Evolutionary conservation across 2,113 vertebrate genomes (phyloP).

Genomic region (Ovis canadensis): DNA sequence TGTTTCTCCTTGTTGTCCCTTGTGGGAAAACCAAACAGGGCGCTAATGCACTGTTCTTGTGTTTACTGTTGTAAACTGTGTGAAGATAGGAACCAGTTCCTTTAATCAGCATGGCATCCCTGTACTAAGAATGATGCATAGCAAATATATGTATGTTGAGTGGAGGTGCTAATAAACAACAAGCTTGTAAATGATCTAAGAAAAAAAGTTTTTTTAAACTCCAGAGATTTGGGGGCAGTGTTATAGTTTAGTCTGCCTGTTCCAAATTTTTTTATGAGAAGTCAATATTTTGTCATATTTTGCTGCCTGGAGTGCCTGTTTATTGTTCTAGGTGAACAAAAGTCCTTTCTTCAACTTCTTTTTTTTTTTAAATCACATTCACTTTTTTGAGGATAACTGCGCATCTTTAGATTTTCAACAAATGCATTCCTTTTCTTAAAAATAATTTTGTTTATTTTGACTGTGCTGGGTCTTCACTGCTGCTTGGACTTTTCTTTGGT

Average conservation of each 20-base stretch:
- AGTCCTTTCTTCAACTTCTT: not conserved
- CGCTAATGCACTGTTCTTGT: not conserved
- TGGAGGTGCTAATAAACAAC: not conserved
- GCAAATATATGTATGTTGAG: not conserved
- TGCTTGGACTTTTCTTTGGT: not conserved
- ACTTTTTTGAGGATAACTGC: not conserved
- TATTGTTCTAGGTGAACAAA: conserved; percentile 17
- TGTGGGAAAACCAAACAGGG: not conserved
- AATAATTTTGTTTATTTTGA: not conserved
- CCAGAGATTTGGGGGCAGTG: not conserved
- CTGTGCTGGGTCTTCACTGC: not conserved
- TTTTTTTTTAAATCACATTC: not conserved
- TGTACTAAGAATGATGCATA: not conserved
- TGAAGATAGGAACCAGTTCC: not conserved
- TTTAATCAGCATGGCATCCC: not conserved
- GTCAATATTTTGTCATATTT: conserved; percentile 27
- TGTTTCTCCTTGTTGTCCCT: not conserved
- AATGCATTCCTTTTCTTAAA: not conserved
- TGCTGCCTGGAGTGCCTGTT: not conserved
- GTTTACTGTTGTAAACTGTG: not conserved
- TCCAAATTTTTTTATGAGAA: not conserved
- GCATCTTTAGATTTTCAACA: not conserved
- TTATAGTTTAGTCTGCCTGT: not conserved
- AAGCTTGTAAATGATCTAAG: not conserved
- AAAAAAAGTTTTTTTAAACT: not conserved